Base-by-base conservation (phyloP, 2,113 vertebrate genomes). In the Poeciliopsis prolifica region DNA sequence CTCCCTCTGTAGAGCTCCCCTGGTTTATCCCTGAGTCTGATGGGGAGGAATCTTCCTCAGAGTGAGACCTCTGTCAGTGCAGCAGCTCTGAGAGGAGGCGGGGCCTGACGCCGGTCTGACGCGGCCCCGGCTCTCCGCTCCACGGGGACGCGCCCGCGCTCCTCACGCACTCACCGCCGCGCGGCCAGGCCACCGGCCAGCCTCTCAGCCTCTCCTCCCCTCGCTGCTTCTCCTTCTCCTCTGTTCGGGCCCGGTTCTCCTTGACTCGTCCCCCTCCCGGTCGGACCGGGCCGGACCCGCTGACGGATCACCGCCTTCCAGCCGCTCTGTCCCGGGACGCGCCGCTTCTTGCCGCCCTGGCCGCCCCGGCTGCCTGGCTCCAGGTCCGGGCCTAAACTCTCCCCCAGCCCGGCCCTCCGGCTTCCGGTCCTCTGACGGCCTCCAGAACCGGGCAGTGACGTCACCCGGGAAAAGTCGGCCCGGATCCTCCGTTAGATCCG, bases 181-280 rank as follows among this genome's bases (percentile, higher is more conserved):
- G 87, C 87, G 87, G 89, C 89, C 89, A 89, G 85, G 85, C 85
- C 89, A 82, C 74, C 84, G 89, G 89, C 87, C 89, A 82, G 83
- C 87, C 67, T 29, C 22, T 4, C 89, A 82, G 83, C 87, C 67
- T 29, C n/a, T 6, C 28, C 48, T 29, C 22, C 28, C 48, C 75
- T 37, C 65, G 68, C 37, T 30, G 1, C 60, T 78, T 74, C 66
- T 78, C 73, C 73, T 19, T 76, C 2, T 24, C 66, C 5, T 33
- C 73, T 70, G 72, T 3, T 74, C 4, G 3, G 35, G 0, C 67
- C 61, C 76, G 74, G 61, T 67, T 48, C 17, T 3, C 67, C 62
- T 22, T 35, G 1, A 29, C 3, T 42, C 4, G 6, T 31, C 77
- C 61, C 11, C 37, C 51, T 4, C 22, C 60, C 5, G 42, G 33